Evolutionary conservation across 1,140 invertebrate genomes (phyloP), one percentile per base, ranked within the genome.

Genomic region (Leptopilina clavipes): DNA sequence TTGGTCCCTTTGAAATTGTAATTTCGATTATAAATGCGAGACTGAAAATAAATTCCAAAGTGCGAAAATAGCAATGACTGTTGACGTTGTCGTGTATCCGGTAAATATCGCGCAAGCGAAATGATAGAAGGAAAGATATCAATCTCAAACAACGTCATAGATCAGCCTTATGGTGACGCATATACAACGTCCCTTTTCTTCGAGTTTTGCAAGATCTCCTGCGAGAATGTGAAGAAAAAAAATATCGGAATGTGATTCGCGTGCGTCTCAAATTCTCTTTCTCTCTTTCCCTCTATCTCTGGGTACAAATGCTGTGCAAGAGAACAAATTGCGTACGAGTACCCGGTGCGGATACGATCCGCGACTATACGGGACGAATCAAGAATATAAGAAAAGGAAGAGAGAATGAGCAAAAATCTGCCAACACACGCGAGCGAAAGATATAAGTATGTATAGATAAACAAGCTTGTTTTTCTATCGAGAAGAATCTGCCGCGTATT

Each of bases 311-410:
- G 70, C 45, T 52, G 77, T 82, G 82, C 85, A 88, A 83, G 82
- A 76, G 84, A 86, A 89, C 87, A 89, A 88, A 89, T 89, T 89
- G 86, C 85, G 83, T 88, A 88, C 86, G 86, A 83, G 82, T 80
- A 70, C 77, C 73, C 79, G 74, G 73, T 75, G 73, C 76, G 81
- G 82, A 85, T 83, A 84, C 79, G 81, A 82, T 82, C 85, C 81
- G 48, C 40, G 48, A 10, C 72, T 6, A 40, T 31, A 73, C 76
- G 79, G 80, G 45, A 71, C 65, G 74, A 81, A 86, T 76, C 40
- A 71, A 40, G 37, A 71, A 40, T 1, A 40, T 0, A 40, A 40
- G 73, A 79, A 74, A 52, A 52, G 65, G 74, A 74, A 19, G 73
- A 72, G 78, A 48, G 72, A 86, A 85, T 79, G 78, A 83, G 81